Percentiles rank a stretch among this genome's conserved stretches.
Conservation (phyloP, 2,113 vertebrate species). For the Jacana jacana region DNA sequence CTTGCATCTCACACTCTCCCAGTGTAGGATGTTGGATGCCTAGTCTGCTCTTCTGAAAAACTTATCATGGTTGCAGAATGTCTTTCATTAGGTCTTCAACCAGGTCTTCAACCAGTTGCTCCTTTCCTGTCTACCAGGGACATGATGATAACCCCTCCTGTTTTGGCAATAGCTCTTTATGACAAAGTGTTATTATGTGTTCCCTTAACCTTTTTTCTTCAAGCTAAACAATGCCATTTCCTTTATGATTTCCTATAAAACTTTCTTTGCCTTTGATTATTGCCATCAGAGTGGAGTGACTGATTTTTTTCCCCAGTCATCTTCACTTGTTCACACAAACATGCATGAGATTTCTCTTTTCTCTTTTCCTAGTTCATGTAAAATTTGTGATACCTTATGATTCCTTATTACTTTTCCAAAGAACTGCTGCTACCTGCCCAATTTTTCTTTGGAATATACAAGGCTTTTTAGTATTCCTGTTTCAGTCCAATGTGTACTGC, state of each 20-base stretch:
- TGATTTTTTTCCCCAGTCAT: neutral
- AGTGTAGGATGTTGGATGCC: neutral
- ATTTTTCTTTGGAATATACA: neutral
- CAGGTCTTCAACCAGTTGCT: too few species aligned
- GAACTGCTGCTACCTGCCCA: neutral
- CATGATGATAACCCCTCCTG: neutral
- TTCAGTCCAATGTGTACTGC: neutral
- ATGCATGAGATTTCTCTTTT: neutral
- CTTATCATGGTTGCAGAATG: neutral
- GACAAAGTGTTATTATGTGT: neutral
- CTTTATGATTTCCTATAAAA: neutral
- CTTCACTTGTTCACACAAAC: neutral
- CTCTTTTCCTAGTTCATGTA: neutral
- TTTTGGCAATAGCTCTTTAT: neutral
- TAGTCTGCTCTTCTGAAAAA: neutral
- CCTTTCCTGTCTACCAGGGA: neutral
- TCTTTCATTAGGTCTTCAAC: neutral
- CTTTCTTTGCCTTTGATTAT: neutral
- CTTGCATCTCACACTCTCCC: neutral
- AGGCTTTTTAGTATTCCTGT: neutral
- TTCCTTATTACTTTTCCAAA: neutral
- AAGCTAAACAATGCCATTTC: neutral
- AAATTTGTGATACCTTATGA: neutral
- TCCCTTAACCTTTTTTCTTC: neutral
- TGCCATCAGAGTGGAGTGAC: neutral